A percentile compares a stretch with the other conserved stretches of the same genome.
Conservation (phyloP, 2,113 vertebrate species). For the Lynx canadensis region DNA sequence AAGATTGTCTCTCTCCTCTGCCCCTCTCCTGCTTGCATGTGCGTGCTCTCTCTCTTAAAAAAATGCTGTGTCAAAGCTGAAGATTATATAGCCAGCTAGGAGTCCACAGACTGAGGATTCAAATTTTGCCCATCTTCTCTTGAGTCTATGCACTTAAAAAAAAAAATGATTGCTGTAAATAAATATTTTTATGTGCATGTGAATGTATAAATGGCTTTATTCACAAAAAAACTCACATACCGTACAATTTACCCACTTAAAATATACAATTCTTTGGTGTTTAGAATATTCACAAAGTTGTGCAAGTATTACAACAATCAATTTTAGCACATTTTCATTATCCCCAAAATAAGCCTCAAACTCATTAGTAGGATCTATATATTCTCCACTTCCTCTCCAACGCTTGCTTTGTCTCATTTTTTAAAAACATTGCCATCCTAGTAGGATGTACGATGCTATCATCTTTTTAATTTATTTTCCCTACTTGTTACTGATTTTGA, state of each 20-base stretch:
- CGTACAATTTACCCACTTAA: neutral
- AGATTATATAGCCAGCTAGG: neutral
- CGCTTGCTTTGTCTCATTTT: neutral
- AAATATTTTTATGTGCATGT: neutral
- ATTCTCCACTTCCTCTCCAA: neutral
- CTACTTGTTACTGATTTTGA: neutral
- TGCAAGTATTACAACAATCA: neutral
- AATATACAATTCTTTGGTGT: neutral
- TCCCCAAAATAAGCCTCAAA: neutral
- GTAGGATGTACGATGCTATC: neutral
- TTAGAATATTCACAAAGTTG: neutral
- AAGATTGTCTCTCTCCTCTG: too few relatives aligned
- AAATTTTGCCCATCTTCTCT: neutral
- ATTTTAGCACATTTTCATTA: neutral
- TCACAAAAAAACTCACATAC: neutral
- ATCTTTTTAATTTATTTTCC: neutral
- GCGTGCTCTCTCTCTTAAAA: too few relatives aligned
- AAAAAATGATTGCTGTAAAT: neutral
- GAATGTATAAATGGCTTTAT: neutral
- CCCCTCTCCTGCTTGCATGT: too few relatives aligned
- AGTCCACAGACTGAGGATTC: neutral
- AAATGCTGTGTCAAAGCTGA: neutral
- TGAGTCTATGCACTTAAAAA: neutral
- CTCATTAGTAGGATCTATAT: neutral
- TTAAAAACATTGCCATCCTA: neutral